Base-by-base conservation (phyloP, 2,797 vertebrate species). In the Sebastes minor region DNA sequence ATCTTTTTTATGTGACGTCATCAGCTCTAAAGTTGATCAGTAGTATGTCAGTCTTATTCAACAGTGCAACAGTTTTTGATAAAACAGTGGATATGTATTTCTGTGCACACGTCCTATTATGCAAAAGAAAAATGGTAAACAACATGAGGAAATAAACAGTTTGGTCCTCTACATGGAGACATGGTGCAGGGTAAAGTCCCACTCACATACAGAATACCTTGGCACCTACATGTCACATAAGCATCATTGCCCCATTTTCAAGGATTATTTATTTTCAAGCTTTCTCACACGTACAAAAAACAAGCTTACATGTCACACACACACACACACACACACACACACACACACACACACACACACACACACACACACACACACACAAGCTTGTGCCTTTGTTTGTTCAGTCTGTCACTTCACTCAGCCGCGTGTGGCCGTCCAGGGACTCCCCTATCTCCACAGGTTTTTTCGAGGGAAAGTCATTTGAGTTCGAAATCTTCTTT, bases 401-500 rank as follows among this genome's bases (percentile, higher is more conserved):
- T 95, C 94, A 92, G 94, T 93, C 94, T 96, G 96, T 96, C 96
- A 95, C 96, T 96, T 95, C 93, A 94, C 92, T 94, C 94, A 90
- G 95, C 92, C 91, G 81, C 74, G 86, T 91, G 94, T 94, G 83
- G 81, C 95, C 92, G 94, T 94, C 96, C 92, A 88, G 96, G 96
- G 95, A 96, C 97, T 97, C 96, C 86, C 94, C 94, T 95, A 96
- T 96, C 96, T 96, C 94, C 89, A 90, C 94, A 64, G 95, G 94
- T 72, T 80, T 97, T 52, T 97, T 96, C 94, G 92, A 95, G 96
- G 79, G 96, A 98, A 98, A 98, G 97, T 97, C 97, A 97, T 97
- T 97, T 96, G 96, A 96, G 96, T 97, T 97, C 91, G 94, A 98
- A 97, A 97, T 97, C 95, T 97, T 97, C 95, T 96, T 89, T 96